Conservation (phyloP, 2,888 invertebrate genomes). For the Phanerotoma sp. region DNA sequence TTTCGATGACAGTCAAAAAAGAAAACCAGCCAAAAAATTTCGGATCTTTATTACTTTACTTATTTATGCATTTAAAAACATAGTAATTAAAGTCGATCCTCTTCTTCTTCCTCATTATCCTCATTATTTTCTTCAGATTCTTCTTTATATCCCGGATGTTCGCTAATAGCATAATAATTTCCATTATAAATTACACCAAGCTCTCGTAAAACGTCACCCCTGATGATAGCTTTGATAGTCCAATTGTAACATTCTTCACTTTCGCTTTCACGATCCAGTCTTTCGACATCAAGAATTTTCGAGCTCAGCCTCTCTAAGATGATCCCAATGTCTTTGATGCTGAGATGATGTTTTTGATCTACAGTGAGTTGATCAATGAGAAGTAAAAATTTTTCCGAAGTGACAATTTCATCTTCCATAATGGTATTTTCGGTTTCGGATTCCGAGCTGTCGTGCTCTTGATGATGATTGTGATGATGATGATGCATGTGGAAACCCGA, state of each 20-base stretch:
- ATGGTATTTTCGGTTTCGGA: slow-evolving; percentile 93
- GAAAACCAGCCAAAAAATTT: not conserved
- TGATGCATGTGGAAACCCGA: slow-evolving; percentile 51
- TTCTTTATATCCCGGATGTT: slow-evolving; percentile 91
- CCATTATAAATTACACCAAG: slow-evolving; percentile 93
- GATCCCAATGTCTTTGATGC: slow-evolving; percentile 93
- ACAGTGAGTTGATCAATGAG: slow-evolving; percentile 91
- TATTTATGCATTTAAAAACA: slow-evolving; percentile 8
- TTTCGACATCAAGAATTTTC: slow-evolving; percentile 91
- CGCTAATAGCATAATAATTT: slow-evolving; percentile 92
- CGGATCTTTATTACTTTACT: too few species aligned
- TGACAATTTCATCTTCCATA: slow-evolving; percentile 86
- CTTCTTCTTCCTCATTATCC: slow-evolving; percentile 83
- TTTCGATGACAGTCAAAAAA: not conserved
- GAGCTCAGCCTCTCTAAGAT: slow-evolving; percentile 89
- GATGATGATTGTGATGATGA: slow-evolving; percentile 48
- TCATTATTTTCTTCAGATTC: slow-evolving; percentile 84
- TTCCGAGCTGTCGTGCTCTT: slow-evolving; percentile 84
- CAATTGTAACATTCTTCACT: slow-evolving; percentile 94
- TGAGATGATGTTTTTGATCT: slow-evolving; percentile 88
- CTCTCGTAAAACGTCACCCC: slow-evolving; percentile 87
- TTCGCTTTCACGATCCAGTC: slow-evolving; percentile 87
- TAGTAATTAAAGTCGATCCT: slow-evolving; percentile 60
- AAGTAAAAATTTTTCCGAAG: slow-evolving; percentile 89
- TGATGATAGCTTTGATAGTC: slow-evolving; percentile 94